Evolutionary conservation across 2,797 vertebrate species (phyloP).

Genomic region (Denticeps clupeoides): DNA sequence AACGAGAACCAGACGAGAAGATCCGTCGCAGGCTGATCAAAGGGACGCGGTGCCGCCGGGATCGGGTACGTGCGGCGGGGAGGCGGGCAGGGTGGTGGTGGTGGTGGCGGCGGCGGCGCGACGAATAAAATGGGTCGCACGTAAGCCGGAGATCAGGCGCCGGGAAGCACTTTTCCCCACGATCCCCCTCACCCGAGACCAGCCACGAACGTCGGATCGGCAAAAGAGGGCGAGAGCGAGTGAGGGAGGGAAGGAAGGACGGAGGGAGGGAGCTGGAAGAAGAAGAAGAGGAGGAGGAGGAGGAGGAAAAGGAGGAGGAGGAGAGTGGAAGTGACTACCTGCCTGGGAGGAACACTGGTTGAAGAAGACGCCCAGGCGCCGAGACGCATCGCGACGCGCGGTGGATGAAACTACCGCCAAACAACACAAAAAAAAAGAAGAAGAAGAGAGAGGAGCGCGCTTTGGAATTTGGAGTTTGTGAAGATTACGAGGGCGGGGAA

Average conservation of each 20-base stretch:
- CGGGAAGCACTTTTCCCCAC: background rate
- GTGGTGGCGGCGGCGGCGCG: too few relatives aligned
- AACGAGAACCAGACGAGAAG: too few relatives aligned
- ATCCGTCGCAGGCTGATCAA: too few relatives aligned
- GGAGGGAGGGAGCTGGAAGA: slow-evolving; percentile 3
- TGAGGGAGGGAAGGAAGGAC: background rate
- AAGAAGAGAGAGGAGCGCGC: background rate
- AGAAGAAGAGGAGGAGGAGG: slow-evolving; percentile 3
- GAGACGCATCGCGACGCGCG: slow-evolving; percentile 8
- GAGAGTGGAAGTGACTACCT: slow-evolving; percentile 38
- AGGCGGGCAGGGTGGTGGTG: too few relatives aligned
- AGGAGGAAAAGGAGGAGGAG: slow-evolving; percentile 7
- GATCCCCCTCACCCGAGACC: background rate
- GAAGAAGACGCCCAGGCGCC: slow-evolving; percentile 50
- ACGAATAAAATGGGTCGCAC: too few relatives aligned
- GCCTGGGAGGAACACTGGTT: slow-evolving; percentile 38
- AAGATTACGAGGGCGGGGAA: too few relatives aligned
- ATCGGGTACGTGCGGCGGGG: too few relatives aligned
- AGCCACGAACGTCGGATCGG: background rate
- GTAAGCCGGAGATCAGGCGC: too few relatives aligned
- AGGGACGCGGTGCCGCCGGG: too few relatives aligned
- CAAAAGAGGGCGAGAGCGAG: background rate
- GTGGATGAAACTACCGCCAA: too few relatives aligned
- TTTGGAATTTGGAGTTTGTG: too few relatives aligned
- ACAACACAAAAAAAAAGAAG: slow-evolving; percentile 3